Conservation (phyloP, 2,113 vertebrate genomes). For the Pampusana beccarii region DNA sequence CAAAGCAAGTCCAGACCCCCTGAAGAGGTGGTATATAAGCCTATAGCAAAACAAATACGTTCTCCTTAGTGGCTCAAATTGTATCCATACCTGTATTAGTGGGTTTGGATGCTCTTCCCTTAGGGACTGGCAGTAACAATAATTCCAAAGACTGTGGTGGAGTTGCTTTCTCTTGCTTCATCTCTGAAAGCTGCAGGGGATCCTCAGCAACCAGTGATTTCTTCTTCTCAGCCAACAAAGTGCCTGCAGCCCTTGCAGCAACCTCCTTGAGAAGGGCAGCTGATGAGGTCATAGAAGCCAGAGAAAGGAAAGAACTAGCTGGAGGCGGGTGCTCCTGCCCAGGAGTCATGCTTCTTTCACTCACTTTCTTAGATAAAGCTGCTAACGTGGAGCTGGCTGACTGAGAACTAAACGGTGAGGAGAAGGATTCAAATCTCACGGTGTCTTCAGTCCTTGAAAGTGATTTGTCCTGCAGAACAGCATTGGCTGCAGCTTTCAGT, state of each 20-base stretch:
- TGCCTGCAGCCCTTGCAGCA: constrained; percentile 94
- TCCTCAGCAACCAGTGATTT: constrained; percentile 86
- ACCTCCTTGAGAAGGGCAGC: constrained; percentile 98
- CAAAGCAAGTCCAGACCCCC: not conserved
- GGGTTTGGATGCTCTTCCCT: constrained; percentile 88
- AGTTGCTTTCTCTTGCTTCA: constrained; percentile 89
- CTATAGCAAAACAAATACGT: not conserved
- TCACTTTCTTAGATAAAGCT: constrained; percentile 98
- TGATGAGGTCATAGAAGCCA: constrained; percentile 97
- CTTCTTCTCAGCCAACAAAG: constrained; percentile 92
- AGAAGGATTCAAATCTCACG: constrained; percentile 93
- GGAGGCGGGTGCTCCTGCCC: constrained; percentile 87
- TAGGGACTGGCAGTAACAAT: constrained; percentile 89
- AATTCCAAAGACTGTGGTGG: constrained; percentile 90
- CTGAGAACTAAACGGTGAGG: constrained; percentile 95
- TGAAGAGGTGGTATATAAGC: not conserved
- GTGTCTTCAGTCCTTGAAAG: constrained; percentile 87
- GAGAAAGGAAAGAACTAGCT: constrained; percentile 92
- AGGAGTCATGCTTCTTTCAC: constrained; percentile 89
- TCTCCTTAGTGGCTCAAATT: not conserved
- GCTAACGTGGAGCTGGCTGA: constrained; percentile 97
- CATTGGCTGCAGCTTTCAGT: constrained; percentile 95
- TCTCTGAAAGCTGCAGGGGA: constrained; percentile 87
- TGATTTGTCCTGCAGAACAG: constrained; percentile 94
- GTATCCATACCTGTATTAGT: constrained; percentile 83